Conservation (phyloP, 2,888 invertebrate species). For the Luperina testacea region DNA sequence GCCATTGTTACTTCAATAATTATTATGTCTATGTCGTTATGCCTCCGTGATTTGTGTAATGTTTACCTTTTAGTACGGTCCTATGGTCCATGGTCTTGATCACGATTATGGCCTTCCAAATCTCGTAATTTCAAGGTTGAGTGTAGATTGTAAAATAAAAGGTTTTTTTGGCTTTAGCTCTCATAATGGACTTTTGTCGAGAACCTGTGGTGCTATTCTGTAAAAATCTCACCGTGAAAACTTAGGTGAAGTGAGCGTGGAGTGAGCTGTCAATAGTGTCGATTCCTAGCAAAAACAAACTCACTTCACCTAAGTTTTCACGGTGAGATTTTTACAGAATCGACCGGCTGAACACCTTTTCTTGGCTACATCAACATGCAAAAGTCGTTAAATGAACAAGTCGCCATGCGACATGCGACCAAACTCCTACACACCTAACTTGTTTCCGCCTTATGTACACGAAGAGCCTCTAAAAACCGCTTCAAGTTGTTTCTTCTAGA, state of each 20-base stretch:
- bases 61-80: conserved; percentile 28
- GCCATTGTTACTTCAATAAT: conserved; percentile 53
- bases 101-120: neutral
- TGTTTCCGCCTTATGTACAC: conserved; percentile 8
- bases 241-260: too few species aligned
- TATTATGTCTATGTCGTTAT: conserved; percentile 52
- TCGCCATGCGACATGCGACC: neutral
- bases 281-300: too few species aligned
- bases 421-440: neutral
- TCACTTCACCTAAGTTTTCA: too few species aligned
- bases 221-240: too few species aligned
- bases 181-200: neutral
- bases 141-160: neutral
- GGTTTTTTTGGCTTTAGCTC: neutral
- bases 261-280: too few species aligned
- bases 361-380: neutral
- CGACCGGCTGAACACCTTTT: neutral
- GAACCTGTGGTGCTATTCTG: too few species aligned
- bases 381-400: neutral
- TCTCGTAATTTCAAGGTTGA: neutral
- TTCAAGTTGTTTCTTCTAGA: neutral
- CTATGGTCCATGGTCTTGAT: conserved; percentile 12
- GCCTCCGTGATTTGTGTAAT: conserved; percentile 48
- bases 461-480: conserved; percentile 11
- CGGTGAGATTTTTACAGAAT: too few species aligned